phyloP scores from a whole-genome alignment of 2,797 vertebrate species.

The Gila robusta region DNA sequence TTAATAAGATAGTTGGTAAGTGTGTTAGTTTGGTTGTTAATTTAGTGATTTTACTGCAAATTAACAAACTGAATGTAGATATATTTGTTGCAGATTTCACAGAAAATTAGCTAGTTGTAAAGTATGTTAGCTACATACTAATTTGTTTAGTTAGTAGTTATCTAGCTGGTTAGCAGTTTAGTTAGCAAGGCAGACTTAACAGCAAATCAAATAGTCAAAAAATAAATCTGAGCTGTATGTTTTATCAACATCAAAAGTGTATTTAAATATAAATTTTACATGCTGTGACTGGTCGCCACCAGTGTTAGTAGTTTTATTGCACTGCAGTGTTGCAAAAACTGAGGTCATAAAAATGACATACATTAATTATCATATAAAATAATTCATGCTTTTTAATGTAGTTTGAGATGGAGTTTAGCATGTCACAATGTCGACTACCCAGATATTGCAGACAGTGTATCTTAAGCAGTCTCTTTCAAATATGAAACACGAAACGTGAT shows the following conservation, averaged over 20 bases:
- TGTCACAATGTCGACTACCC: neutral
- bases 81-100: neutral
- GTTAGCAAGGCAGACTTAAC: neutral
- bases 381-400: neutral
- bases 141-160: neutral
- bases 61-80: neutral
- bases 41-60: neutral
- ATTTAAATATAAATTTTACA: neutral
- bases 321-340: neutral
- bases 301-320: neutral
- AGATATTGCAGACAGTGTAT: neutral
- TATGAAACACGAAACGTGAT: neutral
- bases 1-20: neutral
- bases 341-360: neutral
- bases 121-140: neutral
- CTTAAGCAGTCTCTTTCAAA: neutral
- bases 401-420: neutral
- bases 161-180: neutral
- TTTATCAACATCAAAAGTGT: too few relatives aligned
- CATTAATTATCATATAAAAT: neutral
- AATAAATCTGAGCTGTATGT: too few relatives aligned
- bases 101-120: neutral
- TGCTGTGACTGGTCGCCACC: neutral
- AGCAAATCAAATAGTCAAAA: too few relatives aligned
- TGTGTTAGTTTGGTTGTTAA: neutral